Evolutionary conservation across 2,888 invertebrate species (phyloP).

Genomic region (Erynnis tages): DNA sequence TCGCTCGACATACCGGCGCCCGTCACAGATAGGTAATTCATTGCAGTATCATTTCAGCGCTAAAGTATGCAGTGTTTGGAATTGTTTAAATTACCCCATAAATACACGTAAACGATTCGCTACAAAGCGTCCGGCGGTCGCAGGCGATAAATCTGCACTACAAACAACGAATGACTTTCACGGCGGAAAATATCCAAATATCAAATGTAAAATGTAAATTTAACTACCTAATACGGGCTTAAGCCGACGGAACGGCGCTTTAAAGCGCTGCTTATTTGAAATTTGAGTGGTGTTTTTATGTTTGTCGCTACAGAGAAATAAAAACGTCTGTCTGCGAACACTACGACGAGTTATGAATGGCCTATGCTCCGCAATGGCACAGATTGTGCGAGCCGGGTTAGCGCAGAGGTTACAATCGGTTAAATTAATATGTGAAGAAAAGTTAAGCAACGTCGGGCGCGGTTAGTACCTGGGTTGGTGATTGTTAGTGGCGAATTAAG

Average conservation of each 20-base stretch:
- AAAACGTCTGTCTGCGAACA: constrained; percentile 67
- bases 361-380: constrained; percentile 57
- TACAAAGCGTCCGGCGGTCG: constrained; percentile 62
- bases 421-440: too few species aligned
- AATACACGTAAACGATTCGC: constrained; percentile 68
- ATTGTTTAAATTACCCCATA: constrained; percentile 70
- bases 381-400: constrained; percentile 28
- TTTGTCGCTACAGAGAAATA: constrained; percentile 67
- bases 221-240: constrained; percentile 76
- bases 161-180: constrained; percentile 70
- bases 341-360: constrained; percentile 67
- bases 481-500: too few species aligned
- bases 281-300: constrained; percentile 76
- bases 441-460: too few species aligned
- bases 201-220: constrained; percentile 79
- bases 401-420: constrained; percentile 40
- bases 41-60: constrained; percentile 44
- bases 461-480: too few species aligned
- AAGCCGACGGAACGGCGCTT: constrained; percentile 64
- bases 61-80: constrained; percentile 62
- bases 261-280: constrained; percentile 72
- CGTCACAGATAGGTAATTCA: too few species aligned
- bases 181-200: constrained; percentile 77
- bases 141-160: constrained; percentile 64
- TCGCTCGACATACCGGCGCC: too few species aligned